phyloP scores from a whole-genome alignment of 2,797 vertebrate species.

The Pteropus rufus region DNA sequence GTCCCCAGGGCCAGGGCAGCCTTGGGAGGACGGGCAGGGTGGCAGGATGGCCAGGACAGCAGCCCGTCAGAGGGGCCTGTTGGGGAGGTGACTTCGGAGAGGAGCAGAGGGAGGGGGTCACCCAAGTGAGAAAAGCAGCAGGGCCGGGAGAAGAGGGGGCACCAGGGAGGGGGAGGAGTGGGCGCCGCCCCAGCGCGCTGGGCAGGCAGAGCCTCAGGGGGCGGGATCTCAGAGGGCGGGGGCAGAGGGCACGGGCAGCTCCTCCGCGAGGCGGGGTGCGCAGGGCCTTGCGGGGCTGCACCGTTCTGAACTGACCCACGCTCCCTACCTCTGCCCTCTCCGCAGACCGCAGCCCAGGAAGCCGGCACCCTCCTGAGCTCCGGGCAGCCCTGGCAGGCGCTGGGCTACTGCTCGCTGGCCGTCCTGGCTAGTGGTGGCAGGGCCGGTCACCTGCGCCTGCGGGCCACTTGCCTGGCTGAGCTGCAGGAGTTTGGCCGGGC shows the following conservation, averaged over 20 bases:
- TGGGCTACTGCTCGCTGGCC: conserved; percentile 88
- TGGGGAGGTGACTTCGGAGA: neutral
- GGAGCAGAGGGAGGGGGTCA: neutral
- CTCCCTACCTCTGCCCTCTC: neutral
- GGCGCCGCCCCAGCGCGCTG: no score
- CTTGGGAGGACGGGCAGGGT: neutral
- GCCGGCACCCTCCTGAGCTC: conserved; percentile 81
- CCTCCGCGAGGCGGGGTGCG: neutral
- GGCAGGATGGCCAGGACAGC: neutral
- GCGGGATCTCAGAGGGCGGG: neutral
- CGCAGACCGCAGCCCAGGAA: conserved; percentile 89
- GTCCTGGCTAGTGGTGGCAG: conserved; percentile 81
- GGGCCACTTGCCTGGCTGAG: conserved; percentile 86
- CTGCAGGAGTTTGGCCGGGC: conserved; percentile 84
- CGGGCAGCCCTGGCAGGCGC: conserved; percentile 81
- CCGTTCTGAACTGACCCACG: neutral
- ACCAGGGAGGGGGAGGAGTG: no score
- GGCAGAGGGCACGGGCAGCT: neutral
- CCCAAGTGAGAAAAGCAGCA: neutral
- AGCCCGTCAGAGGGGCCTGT: neutral
- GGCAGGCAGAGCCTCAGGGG: neutral
- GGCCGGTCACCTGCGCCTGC: conserved; percentile 84
- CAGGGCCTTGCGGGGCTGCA: accelerated
- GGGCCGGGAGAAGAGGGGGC: no score
- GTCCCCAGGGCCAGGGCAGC: neutral